Conservation (phyloP, 2,888 invertebrate species). For the Thymelicus lineola region DNA sequence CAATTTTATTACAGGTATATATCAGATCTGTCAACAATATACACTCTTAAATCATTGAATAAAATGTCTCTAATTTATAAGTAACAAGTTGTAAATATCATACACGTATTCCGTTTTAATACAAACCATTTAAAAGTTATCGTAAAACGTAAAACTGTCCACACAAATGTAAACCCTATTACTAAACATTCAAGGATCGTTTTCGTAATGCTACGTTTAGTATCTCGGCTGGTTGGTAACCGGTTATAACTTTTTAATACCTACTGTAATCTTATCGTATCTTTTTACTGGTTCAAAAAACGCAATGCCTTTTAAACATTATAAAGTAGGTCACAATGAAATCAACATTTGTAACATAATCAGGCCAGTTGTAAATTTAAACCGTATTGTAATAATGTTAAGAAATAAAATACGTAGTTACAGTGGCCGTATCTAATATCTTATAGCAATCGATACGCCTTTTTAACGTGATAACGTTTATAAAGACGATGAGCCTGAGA, state of each 20-base stretch:
- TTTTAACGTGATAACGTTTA: no score
- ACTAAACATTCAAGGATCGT: neutral
- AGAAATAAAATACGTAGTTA: neutral
- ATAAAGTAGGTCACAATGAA: constrained; percentile 28
- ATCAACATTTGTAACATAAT: constrained; percentile 14
- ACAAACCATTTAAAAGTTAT: neutral
- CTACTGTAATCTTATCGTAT: constrained; percentile 20
- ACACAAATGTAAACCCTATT: neutral
- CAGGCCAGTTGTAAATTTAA: neutral
- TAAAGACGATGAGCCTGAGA: no score
- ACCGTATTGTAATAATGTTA: constrained; percentile 1
- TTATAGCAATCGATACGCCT: no score
- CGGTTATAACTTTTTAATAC: constrained; percentile 3
- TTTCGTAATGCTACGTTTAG: neutral
- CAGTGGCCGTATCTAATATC: no score
- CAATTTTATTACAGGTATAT: no score
- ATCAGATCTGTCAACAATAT: no score
- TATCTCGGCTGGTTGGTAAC: constrained; percentile 2
- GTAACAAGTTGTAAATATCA: neutral
- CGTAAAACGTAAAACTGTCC: neutral
- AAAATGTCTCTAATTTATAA: no score
- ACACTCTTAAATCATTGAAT: no score
- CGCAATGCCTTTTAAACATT: constrained; percentile 28
- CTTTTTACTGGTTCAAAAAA: constrained; percentile 27
- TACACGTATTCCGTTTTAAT: neutral